Conservation (phyloP, 2,888 invertebrate genomes). For the Branchipolynoe longqiensis region DNA sequence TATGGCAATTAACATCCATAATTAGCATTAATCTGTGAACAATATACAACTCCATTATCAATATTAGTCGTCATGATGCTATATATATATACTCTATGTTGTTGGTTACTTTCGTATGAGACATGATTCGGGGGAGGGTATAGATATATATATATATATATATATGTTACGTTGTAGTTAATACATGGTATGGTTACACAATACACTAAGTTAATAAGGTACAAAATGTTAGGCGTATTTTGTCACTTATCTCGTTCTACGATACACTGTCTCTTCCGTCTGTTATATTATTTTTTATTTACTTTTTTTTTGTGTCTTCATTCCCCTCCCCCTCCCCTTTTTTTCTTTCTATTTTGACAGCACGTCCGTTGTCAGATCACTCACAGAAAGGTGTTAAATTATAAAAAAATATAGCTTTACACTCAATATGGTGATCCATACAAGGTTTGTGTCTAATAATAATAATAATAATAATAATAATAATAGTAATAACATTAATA, state of each 20-base stretch:
- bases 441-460: background rate
- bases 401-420: constrained; percentile 41
- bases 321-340: too few relatives aligned
- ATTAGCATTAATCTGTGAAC: constrained; percentile 27
- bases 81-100: background rate
- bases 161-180: constrained; percentile 20
- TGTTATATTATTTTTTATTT: background rate
- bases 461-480: too few relatives aligned
- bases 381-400: constrained; percentile 25
- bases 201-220: constrained; percentile 43
- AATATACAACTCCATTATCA: constrained; percentile 33
- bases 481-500: background rate
- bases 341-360: background rate
- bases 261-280: background rate
- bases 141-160: background rate
- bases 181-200: constrained; percentile 3
- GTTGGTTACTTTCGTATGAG: background rate
- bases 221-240: constrained; percentile 14
- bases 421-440: constrained; percentile 16
- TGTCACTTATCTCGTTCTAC: constrained; percentile 17
- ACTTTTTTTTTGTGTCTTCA: constrained; percentile 10
- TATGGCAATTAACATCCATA: background rate
- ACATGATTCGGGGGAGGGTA: too few relatives aligned
- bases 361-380: background rate
- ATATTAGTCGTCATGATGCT: background rate